Conservation (phyloP, 2,888 invertebrate species). For the Lobophora halterata region DNA sequence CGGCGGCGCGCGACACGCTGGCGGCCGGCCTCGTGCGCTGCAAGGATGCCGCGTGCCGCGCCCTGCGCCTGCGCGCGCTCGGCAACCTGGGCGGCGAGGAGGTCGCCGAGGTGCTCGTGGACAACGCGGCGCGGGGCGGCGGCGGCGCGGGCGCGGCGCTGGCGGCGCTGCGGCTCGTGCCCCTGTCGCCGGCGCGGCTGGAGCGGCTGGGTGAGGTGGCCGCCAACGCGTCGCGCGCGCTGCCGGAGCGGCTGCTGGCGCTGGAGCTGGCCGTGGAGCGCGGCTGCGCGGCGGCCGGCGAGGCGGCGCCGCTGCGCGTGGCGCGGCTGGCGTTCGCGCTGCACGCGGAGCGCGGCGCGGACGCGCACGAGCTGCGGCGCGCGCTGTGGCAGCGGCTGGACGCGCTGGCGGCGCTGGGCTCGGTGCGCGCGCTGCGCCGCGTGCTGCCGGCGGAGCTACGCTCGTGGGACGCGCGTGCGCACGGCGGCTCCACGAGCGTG, state of each 20-base stretch:
- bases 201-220: slow-evolving; percentile 32
- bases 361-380: slow-evolving; percentile 53
- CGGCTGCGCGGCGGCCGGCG: slow-evolving; percentile 23
- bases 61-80: slow-evolving; percentile 44
- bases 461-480: slow-evolving; percentile 45
- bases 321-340: slow-evolving; percentile 33
- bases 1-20: not conserved
- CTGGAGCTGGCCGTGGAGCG: slow-evolving; percentile 41
- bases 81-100: slow-evolving; percentile 52
- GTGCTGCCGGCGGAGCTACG: slow-evolving; percentile 30
- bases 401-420: slow-evolving; percentile 32
- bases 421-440: slow-evolving; percentile 32
- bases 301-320: slow-evolving; percentile 33
- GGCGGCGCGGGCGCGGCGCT: slow-evolving; percentile 25
- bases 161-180: too few species aligned
- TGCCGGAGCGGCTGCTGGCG: slow-evolving; percentile 50
- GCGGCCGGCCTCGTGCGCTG: slow-evolving; percentile 10
- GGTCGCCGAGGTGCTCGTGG: slow-evolving; percentile 40
- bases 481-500: slow-evolving; percentile 44
- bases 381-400: slow-evolving; percentile 52
- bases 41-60: slow-evolving; percentile 42
- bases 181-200: slow-evolving; percentile 26
- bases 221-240: slow-evolving; percentile 31
- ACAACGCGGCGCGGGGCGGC: slow-evolving; percentile 39
- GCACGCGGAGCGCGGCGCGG: slow-evolving; percentile 26